phyloP scores from a whole-genome alignment of 2,888 invertebrate species.

The Andrena minutula region DNA sequence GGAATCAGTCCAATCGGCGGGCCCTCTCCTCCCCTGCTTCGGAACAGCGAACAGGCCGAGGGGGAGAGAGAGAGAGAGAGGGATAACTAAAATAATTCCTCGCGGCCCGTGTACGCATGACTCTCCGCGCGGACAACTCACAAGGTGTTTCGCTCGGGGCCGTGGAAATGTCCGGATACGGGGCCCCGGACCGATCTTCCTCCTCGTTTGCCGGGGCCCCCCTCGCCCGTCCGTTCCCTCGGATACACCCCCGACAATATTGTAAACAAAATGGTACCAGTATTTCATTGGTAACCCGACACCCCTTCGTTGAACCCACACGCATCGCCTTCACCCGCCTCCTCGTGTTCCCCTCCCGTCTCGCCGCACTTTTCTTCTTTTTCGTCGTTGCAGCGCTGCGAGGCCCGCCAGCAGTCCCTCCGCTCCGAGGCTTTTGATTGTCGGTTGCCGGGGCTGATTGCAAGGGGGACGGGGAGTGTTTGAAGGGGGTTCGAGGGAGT shows the following conservation, averaged over 20 bases:
- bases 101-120: conserved; percentile 77
- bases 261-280: conserved; percentile 85
- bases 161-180: conserved; percentile 43
- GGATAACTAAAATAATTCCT: conserved; percentile 73
- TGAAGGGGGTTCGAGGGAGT: background rate
- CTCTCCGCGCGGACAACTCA: conserved; percentile 73
- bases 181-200: conserved; percentile 44
- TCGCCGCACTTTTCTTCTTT: background rate
- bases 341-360: conserved; percentile 35
- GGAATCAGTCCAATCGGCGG: conserved; percentile 71
- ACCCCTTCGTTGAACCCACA: conserved; percentile 82
- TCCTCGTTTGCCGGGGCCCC: conserved; percentile 48
- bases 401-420: background rate
- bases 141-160: conserved; percentile 66
- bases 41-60: conserved; percentile 46
- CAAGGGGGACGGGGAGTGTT: background rate
- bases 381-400: background rate
- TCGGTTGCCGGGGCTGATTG: background rate
- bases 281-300: conserved; percentile 85
- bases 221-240: conserved; percentile 29
- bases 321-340: conserved; percentile 75
- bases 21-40: conserved; percentile 24
- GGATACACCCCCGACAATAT: conserved; percentile 81
- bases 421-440: background rate
- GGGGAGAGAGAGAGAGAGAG: conserved; percentile 55